A percentile compares a stretch with the other conserved stretches of the same genome.
Conservation (phyloP, 2,888 invertebrate species). For the Quadroppia sp. region DNA sequence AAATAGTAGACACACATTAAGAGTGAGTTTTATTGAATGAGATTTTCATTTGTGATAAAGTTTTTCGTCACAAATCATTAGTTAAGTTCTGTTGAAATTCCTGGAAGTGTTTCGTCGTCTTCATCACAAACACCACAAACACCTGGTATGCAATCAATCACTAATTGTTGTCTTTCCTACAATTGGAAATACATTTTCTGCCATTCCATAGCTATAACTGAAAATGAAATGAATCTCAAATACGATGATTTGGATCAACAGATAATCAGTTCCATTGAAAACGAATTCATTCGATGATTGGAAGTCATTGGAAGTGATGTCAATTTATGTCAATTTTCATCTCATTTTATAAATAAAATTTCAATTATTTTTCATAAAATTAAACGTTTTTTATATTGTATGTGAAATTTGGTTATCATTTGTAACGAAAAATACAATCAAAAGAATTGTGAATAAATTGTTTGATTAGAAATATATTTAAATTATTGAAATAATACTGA, state of each 20-base stretch:
- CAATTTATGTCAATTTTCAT: too few relatives aligned
- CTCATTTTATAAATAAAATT: background rate
- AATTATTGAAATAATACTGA: background rate
- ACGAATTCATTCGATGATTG: constrained; percentile 19
- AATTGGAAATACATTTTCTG: background rate
- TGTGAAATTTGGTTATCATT: background rate
- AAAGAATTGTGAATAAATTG: background rate
- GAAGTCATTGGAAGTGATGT: background rate
- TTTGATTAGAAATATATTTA: background rate
- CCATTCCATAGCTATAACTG: background rate
- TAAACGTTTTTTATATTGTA: background rate
- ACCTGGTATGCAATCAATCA: background rate
- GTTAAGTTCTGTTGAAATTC: constrained; percentile 11
- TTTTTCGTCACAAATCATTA: too few relatives aligned
- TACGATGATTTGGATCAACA: constrained; percentile 33
- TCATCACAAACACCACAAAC: background rate
- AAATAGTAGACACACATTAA: background rate
- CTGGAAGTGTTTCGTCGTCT: constrained; percentile 15
- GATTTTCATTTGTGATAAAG: too few relatives aligned
- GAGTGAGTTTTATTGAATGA: constrained; percentile 27
- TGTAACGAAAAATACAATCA: background rate
- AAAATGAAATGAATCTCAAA: background rate
- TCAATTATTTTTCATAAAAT: background rate
- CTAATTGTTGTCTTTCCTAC: background rate
- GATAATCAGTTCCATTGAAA: constrained; percentile 21